A percentile compares a stretch with the other conserved stretches of the same genome.
Evolutionary conservation across 2,888 invertebrate genomes (phyloP).

Genomic region (Bellardia pandia): DNA sequence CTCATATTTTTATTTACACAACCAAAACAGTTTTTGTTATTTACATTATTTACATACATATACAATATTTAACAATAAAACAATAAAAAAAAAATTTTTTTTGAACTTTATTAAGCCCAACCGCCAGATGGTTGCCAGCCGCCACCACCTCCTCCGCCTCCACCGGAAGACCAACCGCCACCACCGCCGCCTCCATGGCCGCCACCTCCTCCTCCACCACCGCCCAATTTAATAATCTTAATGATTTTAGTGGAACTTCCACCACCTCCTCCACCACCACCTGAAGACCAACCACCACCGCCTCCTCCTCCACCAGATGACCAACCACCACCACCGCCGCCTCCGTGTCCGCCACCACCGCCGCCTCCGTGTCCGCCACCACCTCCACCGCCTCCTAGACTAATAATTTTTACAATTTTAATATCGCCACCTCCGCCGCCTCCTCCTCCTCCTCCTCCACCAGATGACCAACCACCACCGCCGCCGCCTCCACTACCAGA

Average conservation of each 20-base stretch:
- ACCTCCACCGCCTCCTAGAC: slow-evolving; percentile 75
- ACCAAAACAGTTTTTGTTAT: slow-evolving; percentile 33
- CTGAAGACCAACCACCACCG: slow-evolving; percentile 74
- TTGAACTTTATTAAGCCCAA: slow-evolving; percentile 77
- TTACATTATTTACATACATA: slow-evolving; percentile 57
- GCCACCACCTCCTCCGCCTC: slow-evolving; percentile 75
- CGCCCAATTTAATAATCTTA: slow-evolving; percentile 75
- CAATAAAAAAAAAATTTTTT: slow-evolving; percentile 1
- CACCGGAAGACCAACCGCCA: slow-evolving; percentile 73
- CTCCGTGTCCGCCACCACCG: slow-evolving; percentile 73
- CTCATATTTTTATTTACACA: slow-evolving; percentile 42
- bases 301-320: slow-evolving; percentile 75
- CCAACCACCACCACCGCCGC: slow-evolving; percentile 74
- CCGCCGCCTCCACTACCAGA: slow-evolving; percentile 73
- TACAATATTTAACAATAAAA: slow-evolving; percentile 29
- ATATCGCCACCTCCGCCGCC: slow-evolving; percentile 72
- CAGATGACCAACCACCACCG: slow-evolving; percentile 74
- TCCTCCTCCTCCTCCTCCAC: slow-evolving; percentile 68
- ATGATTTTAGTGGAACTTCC: slow-evolving; percentile 74
- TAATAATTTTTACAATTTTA: slow-evolving; percentile 75
- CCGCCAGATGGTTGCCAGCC: slow-evolving; percentile 76
- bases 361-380: slow-evolving; percentile 73
- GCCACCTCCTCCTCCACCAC: slow-evolving; percentile 75
- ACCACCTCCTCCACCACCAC: slow-evolving; percentile 70
- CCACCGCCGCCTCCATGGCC: slow-evolving; percentile 74